phyloP scores from a whole-genome alignment of 2,888 invertebrate genomes.

The Lycaena phlaeas region DNA sequence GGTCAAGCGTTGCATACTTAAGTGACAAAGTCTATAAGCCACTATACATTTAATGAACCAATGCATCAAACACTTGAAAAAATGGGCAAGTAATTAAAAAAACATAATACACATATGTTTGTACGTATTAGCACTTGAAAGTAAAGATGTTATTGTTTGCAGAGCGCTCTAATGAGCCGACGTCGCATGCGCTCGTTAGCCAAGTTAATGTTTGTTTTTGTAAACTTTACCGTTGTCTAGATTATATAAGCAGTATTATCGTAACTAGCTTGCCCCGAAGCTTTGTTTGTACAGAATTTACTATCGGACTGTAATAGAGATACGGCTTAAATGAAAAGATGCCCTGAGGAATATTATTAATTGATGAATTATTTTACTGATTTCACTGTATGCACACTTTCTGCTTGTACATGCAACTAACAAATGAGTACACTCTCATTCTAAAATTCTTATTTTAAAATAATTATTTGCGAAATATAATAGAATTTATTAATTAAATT shows the following conservation, averaged over 20 bases:
- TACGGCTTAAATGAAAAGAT: too few relatives aligned
- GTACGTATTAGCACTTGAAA: constrained; percentile 14
- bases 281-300: neutral
- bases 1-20: constrained; percentile 6
- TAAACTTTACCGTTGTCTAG: neutral
- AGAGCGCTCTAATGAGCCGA: constrained; percentile 9
- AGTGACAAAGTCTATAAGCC: neutral
- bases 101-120: constrained; percentile 1
- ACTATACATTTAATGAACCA: neutral
- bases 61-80: neutral
- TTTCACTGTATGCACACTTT: neutral
- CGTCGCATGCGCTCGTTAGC: neutral
- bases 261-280: neutral
- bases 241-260: neutral
- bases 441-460: too few relatives aligned
- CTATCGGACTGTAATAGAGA: too few relatives aligned
- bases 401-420: too few relatives aligned
- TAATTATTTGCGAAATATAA: too few relatives aligned
- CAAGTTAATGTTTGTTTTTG: neutral
- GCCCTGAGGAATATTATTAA: too few relatives aligned
- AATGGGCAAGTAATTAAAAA: constrained; percentile 6
- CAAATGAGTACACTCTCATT: too few relatives aligned
- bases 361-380: too few relatives aligned
- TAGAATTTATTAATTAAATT: too few relatives aligned
- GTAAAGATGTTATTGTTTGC: constrained; percentile 18